Evolutionary conservation across 2,113 vertebrate species (phyloP).

Genomic region (Neoarius graeffei): DNA sequence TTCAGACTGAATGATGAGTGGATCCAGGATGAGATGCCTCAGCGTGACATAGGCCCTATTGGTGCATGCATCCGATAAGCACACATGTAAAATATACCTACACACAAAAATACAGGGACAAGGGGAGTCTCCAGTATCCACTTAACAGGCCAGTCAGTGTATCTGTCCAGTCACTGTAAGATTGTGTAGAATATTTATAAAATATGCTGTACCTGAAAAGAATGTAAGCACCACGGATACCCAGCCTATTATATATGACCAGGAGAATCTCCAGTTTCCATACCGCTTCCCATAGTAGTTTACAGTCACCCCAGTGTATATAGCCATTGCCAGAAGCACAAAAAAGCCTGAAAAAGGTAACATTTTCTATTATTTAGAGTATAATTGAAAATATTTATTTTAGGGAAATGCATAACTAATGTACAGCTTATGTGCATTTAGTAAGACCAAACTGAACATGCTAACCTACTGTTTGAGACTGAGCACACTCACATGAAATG

Average conservation of each 20-base stretch:
- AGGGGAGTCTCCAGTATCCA: background rate
- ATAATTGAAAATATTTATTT: background rate
- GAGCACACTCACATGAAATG: constrained; percentile 71
- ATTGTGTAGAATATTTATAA: background rate
- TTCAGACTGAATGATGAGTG: constrained; percentile 62
- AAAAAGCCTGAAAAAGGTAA: constrained; percentile 69
- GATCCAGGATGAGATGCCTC: constrained; percentile 58
- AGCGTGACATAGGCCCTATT: constrained; percentile 72
- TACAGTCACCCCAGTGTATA: constrained; percentile 78
- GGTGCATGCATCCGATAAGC: constrained; percentile 78
- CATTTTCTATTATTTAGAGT: background rate
- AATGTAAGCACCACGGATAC: constrained; percentile 78
- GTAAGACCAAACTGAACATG: background rate
- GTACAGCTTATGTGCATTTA: background rate
- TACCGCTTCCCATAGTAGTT: constrained; percentile 80
- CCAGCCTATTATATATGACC: constrained; percentile 81
- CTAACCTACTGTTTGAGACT: background rate
- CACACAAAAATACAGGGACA: background rate
- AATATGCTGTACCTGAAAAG: constrained; percentile 72
- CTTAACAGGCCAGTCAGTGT: background rate
- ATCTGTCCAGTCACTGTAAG: background rate
- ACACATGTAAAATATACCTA: constrained; percentile 82
- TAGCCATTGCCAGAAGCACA: constrained; percentile 78
- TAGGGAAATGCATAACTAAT: background rate
- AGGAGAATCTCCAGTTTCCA: constrained; percentile 78